phyloP scores from a whole-genome alignment of 2,113 vertebrate genomes.

The Ciconia boyciana region DNA sequence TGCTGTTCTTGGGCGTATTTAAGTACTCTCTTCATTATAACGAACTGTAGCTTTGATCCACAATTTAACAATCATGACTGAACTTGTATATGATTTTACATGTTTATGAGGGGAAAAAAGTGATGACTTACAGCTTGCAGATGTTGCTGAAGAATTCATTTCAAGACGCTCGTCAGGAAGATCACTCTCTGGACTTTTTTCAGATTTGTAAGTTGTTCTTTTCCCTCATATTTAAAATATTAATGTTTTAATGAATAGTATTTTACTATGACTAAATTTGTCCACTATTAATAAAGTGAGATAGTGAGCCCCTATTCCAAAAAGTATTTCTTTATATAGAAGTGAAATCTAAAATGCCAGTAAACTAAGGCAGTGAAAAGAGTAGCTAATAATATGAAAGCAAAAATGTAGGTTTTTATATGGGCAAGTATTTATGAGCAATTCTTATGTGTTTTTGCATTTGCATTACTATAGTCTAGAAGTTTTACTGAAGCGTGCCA shows the following conservation, averaged over 20 bases:
- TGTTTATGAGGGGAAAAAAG: neutral
- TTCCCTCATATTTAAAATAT: neutral
- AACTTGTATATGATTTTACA: conserved; percentile 12
- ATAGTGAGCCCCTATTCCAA: neutral
- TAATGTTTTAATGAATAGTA: neutral
- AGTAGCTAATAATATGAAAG: neutral
- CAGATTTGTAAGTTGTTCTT: neutral
- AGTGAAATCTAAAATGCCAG: neutral
- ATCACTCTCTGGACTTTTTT: neutral
- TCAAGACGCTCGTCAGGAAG: neutral
- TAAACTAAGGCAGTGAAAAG: neutral
- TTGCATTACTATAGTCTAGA: neutral
- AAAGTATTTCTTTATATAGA: neutral
- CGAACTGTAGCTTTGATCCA: neutral
- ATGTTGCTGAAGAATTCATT: neutral
- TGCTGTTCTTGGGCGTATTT: neutral
- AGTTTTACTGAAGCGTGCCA: neutral
- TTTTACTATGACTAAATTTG: neutral
- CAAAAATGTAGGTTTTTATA: neutral
- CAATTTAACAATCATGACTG: conserved; percentile 14
- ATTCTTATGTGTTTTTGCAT: neutral
- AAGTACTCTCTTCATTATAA: neutral
- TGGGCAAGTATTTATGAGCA: neutral
- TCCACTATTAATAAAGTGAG: neutral
- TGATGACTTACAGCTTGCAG: neutral